Conservation (phyloP, 1,140 invertebrate genomes). For the Plectrocnemia conspersa region DNA sequence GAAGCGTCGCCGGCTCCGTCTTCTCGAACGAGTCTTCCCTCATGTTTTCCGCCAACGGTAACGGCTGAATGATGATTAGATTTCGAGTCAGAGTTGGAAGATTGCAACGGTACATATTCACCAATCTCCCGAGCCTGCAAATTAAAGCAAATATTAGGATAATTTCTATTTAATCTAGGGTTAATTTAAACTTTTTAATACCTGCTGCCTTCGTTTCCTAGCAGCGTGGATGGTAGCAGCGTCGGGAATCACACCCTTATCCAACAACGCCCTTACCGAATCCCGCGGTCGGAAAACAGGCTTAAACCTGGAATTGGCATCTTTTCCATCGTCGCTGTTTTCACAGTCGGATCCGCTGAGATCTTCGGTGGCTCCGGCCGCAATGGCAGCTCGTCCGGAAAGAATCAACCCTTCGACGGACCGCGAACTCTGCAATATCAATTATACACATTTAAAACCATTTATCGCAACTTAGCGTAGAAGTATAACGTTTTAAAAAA, state of each 20-base stretch:
- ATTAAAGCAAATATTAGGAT: conserved; percentile 2
- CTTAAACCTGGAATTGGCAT: conserved; percentile 28
- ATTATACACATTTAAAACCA: not conserved
- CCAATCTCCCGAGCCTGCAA: conserved; percentile 48
- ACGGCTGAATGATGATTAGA: conserved; percentile 9
- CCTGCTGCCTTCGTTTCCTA: conserved; percentile 86
- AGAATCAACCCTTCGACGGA: conserved; percentile 57
- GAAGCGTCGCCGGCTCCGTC: conserved; percentile 80
- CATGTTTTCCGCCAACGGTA: conserved; percentile 20
- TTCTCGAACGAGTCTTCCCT: conserved; percentile 69
- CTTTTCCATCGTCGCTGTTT: conserved; percentile 45
- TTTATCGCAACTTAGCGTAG: too few relatives aligned
- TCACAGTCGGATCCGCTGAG: conserved; percentile 65
- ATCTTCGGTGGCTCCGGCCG: conserved; percentile 67
- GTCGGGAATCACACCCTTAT: conserved; percentile 90
- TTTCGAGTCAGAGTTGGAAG: conserved; percentile 41
- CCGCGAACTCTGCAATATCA: conserved; percentile 18
- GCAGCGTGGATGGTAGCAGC: conserved; percentile 94
- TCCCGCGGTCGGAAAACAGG: conserved; percentile 40
- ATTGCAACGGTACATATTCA: conserved; percentile 76
- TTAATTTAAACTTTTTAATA: conserved; percentile 27
- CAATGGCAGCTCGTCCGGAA: conserved; percentile 73
- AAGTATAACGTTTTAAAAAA: too few relatives aligned
- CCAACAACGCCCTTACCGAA: conserved; percentile 52
- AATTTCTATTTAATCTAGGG: not conserved